Base-by-base conservation (phyloP, 2,888 invertebrate species). In the Apoderus coryli region DNA sequence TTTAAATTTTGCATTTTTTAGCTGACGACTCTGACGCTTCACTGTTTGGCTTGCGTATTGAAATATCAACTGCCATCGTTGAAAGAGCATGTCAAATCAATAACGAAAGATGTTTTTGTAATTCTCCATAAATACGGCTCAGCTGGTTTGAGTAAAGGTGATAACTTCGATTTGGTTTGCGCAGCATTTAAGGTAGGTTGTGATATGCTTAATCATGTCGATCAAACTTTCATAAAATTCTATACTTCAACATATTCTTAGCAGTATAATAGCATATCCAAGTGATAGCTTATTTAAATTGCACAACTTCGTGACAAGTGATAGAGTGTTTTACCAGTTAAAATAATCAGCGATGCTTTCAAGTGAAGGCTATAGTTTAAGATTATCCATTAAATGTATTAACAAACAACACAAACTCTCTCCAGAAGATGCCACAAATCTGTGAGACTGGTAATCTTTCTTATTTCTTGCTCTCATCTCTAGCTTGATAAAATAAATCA, bases 101-200 rank as follows among this genome's bases (percentile, higher is more conserved):
- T 93, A 27, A 72, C 78, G 1, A 64, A 67, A 23, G 69, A 73
- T 2, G 65, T 93, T 39, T 93, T 95, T 52, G 59, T 67, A n/a
- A 74, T 90, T 35, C 57, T 95, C 3, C 82, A 88, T 45, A 90
- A 89, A 55, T 92, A 88, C 50, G 85, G 86, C 0, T 76, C 79
- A 0, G 74, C 80, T 36, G 89, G 85, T 15, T 71, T 81, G 29
- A 78, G 76, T 38, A 72, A 84, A 60, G 84, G 89, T 48, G 86
- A 89, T 41, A 90, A 90, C 52, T 78, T 77, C 45, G 79, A 89
- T 53, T 63, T 93, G 42, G 81, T 93, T 5, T 70, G 81, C 40
- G 76, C 78, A 42, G 74, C 85, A 29, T 95, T 93, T 53, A 95
- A 93, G 72, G 81, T 80, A 56, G 57, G 52, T 38, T 24, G n/a